Evolutionary conservation across 2,113 vertebrate species (phyloP), one percentile per base, ranked within the genome.

Genomic region (Corydoras sp.): DNA sequence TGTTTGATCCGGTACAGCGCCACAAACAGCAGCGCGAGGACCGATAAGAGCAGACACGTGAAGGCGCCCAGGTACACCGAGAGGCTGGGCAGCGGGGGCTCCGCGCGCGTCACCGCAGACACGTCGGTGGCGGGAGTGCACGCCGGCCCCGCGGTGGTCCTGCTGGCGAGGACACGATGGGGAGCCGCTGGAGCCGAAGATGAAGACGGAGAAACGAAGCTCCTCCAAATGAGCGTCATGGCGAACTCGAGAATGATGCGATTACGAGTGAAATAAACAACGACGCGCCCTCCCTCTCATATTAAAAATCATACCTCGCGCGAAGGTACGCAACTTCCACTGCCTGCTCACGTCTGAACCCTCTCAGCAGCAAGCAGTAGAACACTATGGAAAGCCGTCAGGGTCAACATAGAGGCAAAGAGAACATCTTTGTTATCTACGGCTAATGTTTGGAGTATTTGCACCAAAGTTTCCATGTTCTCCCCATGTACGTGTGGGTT

Each of bases 1-100:
- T 83, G 77, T 32, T 83, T 83, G 73, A 83, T 79, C 58, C 81
- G 77, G 74, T 81, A 81, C 8, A 83, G 79, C 81, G 81, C 81
- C 63, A 83, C 77, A 24, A 80, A 73, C 64, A 83, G 62, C 73
- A 81, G 32, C n/a, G 76, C 79, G 12, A 83, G 63, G 31, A 83
- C 62, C 74, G 79, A 75, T 59, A 81, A 48, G 35, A 83, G 59
- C 63, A 81, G 74, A 64, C 81, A 81, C n/a, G 78, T 76, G 53
- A 83, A 83, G 62, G 81, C 76, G 62, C 77, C 79, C 8, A 81
- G 74, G 58, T 83, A 81, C 49, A 80, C 69, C 13, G 79, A 80
- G 53, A 83, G 78, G 68, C 74, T 83, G 11, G 81, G 81, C 43
- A 80, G 64, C 58, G 43, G 72, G 31, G 62, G 10, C 35, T 77